Evolutionary conservation across 2,797 vertebrate genomes (phyloP).

Genomic region (Apogon hyalosoma): DNA sequence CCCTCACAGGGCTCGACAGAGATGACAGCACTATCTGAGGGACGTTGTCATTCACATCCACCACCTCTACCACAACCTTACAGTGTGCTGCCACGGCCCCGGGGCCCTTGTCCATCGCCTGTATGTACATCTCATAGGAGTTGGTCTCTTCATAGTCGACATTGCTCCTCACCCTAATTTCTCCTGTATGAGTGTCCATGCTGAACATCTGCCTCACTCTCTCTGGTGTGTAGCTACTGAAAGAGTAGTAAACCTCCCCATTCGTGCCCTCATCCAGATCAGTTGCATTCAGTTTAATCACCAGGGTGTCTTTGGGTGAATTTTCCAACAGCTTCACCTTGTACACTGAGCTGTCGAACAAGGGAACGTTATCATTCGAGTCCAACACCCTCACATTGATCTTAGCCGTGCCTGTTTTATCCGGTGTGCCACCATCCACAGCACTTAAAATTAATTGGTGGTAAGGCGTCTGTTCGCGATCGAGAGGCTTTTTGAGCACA

Average conservation of each 20-base stretch:
- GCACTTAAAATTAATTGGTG: slow-evolving; percentile 93
- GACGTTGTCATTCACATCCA: slow-evolving; percentile 95
- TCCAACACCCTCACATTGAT: slow-evolving; percentile 93
- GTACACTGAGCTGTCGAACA: slow-evolving; percentile 93
- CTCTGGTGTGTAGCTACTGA: slow-evolving; percentile 95
- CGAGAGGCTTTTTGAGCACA: slow-evolving; percentile 93
- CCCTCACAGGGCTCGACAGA: slow-evolving; percentile 92
- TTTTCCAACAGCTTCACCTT: slow-evolving; percentile 93
- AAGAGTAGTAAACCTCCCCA: slow-evolving; percentile 92
- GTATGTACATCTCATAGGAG: slow-evolving; percentile 96
- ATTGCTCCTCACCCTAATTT: slow-evolving; percentile 91
- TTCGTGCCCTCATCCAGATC: slow-evolving; percentile 96
- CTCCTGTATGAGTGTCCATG: slow-evolving; percentile 91
- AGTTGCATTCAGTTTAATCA: slow-evolving; percentile 93
- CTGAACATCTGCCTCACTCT: slow-evolving; percentile 94
- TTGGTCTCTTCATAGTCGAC: slow-evolving; percentile 96
- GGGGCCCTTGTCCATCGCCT: slow-evolving; percentile 94
- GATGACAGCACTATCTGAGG: slow-evolving; percentile 94
- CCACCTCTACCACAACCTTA: slow-evolving; percentile 94
- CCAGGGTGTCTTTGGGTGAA: slow-evolving; percentile 87
- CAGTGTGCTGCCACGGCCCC: slow-evolving; percentile 94
- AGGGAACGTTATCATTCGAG: slow-evolving; percentile 94
- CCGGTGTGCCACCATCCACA: slow-evolving; percentile 93
- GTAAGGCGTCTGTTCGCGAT: slow-evolving; percentile 91
- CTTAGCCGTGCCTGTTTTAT: slow-evolving; percentile 89